Base-by-base conservation (phyloP, 2,888 invertebrate genomes). In the Alloplasta piceator region DNA sequence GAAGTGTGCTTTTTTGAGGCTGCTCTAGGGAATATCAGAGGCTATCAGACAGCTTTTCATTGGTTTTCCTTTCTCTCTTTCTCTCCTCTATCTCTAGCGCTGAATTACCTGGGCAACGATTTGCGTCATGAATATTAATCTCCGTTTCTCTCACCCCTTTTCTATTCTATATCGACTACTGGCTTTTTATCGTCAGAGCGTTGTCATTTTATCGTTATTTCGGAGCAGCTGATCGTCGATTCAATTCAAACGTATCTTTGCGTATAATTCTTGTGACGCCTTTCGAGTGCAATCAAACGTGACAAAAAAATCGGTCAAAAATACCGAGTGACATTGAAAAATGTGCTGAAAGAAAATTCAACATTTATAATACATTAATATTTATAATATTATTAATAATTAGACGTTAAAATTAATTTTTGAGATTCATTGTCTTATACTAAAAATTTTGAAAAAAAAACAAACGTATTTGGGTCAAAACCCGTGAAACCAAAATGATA, bases 111-210 rank as follows among this genome's bases (percentile, higher is more conserved):
- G 80, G 72, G 82, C 72, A 76, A 80, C 82, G 76, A 70, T 80
- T 82, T 82, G 64, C 82, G 82, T 82, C 80, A 82, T 70, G 63
- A 52, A 72, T 64, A 63, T 79, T 80, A 82, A 76, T 80, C 72
- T 70, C 64, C 43, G 43, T 39, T 41, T 48, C 43, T 63, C 76
- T 67, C 56, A 63, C 46, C 48, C 50, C 4, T 14, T 39, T 36
- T 46, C 43, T 36, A 16, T 36, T 46, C 43, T 36, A 16, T 66
- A 39, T 26, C 39, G 41, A 10, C 52, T 41, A 41, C 39, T 26
- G 26, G 36, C 5, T 12, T 38, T 66, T 66, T 50, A 78, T 64
- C 66, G 46, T 26, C 26, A 3, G 26, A 26, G 3, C 26, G 26
- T 26, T 26, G 26, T 26, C 26, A 3, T 26, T 26, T 26, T 26